These are phyloP conservation scores for Aradus depressus DNA, from an alignment of 2,888 invertebrate species.

Conservation along the genomic window DNA sequence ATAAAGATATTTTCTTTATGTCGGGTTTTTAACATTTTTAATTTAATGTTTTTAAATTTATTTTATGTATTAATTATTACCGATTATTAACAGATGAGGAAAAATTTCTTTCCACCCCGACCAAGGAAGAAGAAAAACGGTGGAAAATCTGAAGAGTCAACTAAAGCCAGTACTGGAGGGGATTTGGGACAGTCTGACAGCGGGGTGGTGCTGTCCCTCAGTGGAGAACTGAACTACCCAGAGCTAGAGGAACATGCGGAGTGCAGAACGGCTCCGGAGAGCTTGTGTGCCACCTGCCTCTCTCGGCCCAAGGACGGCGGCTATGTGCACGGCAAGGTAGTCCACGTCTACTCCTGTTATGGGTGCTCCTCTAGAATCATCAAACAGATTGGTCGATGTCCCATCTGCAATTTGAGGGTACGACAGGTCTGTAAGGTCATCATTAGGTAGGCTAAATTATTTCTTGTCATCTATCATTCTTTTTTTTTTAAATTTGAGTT, in stretches of 20 bases:
- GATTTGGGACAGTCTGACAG: constrained; percentile 3
- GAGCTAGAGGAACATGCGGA: constrained; percentile 15
- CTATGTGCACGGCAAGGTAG: constrained; percentile 28
- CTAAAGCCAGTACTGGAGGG: neutral
- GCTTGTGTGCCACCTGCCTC: constrained; percentile 27
- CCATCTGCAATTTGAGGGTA: constrained; percentile 29
- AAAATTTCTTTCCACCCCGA: constrained; percentile 25
- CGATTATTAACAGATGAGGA: too few relatives aligned
- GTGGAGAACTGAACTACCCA: neutral
- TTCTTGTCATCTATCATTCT: too few relatives aligned
- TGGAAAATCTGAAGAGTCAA: neutral
- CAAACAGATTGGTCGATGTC: constrained; percentile 27
- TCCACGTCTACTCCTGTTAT: constrained; percentile 30
- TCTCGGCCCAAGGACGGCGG: constrained; percentile 27
- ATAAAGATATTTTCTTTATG: too few relatives aligned
- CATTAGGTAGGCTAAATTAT: neutral
- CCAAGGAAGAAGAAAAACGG: constrained; percentile 18
- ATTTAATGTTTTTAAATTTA: too few relatives aligned
- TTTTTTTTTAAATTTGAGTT: too few relatives aligned
- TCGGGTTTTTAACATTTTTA: too few relatives aligned
- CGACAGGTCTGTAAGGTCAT: constrained; percentile 24
- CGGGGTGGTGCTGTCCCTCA: neutral
- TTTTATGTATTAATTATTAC: too few relatives aligned
- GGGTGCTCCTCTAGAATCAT: constrained; percentile 27
- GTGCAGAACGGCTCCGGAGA: neutral